A percentile compares a stretch with the other conserved stretches of the same genome.
phyloP scores from a whole-genome alignment of 2,113 vertebrate species.

The Macrotis lagotis region DNA sequence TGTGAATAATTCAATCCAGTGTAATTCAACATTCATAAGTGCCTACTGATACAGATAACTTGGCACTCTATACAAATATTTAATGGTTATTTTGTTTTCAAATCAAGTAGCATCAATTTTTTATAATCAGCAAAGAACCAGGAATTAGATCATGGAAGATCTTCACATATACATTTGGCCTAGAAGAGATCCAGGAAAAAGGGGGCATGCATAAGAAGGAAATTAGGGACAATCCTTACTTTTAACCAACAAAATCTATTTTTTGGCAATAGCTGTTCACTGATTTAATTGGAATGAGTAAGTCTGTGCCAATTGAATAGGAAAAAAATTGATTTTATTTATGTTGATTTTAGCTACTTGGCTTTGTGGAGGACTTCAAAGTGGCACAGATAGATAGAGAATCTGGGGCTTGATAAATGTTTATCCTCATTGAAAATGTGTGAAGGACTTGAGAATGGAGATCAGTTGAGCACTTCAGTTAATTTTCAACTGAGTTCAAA shows the following conservation, averaged over 20 bases:
- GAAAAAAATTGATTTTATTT: too few species aligned
- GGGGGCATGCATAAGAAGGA: background rate
- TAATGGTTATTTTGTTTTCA: background rate
- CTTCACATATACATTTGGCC: conserved; percentile 4
- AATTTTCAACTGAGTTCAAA: conserved; percentile 16
- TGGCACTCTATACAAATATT: conserved; percentile 1
- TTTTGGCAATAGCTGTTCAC: conserved; percentile 17
- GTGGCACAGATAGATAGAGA: conserved; percentile 13
- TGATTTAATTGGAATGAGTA: conserved; percentile 10
- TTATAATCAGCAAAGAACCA: conserved; percentile 1
- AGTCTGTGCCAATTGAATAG: conserved; percentile 18
- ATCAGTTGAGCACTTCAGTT: background rate
- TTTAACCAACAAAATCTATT: background rate
- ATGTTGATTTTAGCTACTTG: conserved; percentile 37
- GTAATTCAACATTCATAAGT: background rate
- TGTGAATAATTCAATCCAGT: background rate
- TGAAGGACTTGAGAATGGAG: conserved; percentile 14
- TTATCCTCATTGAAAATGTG: conserved; percentile 1
- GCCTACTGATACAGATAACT: background rate
- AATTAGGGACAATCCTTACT: background rate
- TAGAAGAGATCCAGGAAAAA: background rate
- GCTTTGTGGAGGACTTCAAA: background rate
- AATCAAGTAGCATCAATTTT: background rate
- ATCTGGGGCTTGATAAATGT: background rate
- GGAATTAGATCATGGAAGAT: background rate